Conservation (phyloP, 2,888 invertebrate species). For the Selenia dentaria region DNA sequence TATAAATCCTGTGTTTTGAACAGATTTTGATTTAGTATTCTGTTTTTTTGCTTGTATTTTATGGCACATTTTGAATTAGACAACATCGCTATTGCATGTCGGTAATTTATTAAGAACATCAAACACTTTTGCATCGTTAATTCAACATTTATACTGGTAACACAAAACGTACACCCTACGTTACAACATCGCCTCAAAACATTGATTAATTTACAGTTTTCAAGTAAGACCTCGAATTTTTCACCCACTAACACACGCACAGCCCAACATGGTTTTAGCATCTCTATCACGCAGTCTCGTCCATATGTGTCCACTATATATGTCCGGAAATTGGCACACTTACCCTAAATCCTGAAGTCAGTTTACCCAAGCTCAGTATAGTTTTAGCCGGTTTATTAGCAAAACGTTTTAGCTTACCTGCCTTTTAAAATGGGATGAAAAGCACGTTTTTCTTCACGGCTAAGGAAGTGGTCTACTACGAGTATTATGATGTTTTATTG, state of each 20-base stretch:
- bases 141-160: too few species aligned
- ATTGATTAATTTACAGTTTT: conserved; percentile 26
- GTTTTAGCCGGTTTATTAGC: conserved; percentile 23
- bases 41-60: too few species aligned
- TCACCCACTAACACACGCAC: conserved; percentile 4
- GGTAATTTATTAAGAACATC: too few species aligned
- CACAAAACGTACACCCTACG: conserved; percentile 13
- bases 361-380: conserved; percentile 9
- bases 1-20: too few species aligned
- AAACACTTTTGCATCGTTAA: too few species aligned
- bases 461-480: too few species aligned
- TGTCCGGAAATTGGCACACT: conserved; percentile 20
- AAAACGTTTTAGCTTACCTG: conserved; percentile 27
- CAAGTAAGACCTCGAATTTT: conserved; percentile 4
- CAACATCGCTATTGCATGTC: too few species aligned
- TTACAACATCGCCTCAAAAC: conserved; percentile 23
- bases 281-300: neutral
- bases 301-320: conserved; percentile 17
- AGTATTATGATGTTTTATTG: too few species aligned
- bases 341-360: conserved; percentile 17
- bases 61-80: too few species aligned
- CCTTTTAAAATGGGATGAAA: conserved; percentile 23
- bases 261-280: too few species aligned
- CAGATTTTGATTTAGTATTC: too few species aligned
- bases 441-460: too few species aligned